phyloP scores from a whole-genome alignment of 2,888 invertebrate species.

The Blastobasis lacticolella region DNA sequence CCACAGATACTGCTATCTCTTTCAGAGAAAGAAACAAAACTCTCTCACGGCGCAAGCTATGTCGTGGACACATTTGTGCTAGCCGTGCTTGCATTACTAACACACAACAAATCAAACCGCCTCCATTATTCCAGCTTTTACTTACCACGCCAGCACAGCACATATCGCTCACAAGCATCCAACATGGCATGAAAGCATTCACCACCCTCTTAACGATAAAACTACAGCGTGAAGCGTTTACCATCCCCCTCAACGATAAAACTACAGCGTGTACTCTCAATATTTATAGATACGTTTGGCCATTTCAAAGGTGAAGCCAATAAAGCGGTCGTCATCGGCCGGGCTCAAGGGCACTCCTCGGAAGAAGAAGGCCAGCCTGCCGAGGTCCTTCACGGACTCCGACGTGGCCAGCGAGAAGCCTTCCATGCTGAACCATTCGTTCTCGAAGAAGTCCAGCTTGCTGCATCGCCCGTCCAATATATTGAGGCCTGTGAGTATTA shows the following conservation, averaged over 20 bases:
- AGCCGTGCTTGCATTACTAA: no score
- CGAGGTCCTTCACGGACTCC: conserved; percentile 56
- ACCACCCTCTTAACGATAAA: not conserved
- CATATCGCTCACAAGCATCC: no score
- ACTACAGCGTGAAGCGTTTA: conserved; percentile 9
- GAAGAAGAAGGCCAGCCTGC: conserved; percentile 55
- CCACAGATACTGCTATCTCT: no score
- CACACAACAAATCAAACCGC: no score
- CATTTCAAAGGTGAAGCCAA: conserved; percentile 64
- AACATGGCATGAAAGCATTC: no score
- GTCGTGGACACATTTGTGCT: no score
- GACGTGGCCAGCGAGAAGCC: conserved; percentile 68
- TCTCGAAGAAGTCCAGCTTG: conserved; percentile 71
- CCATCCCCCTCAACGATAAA: not conserved
- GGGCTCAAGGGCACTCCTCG: conserved; percentile 54
- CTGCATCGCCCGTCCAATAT: conserved; percentile 81
- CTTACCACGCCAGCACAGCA: no score
- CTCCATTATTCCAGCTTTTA: no score
- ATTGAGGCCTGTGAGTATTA: conserved; percentile 79
- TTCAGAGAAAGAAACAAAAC: no score
- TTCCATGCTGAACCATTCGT: conserved; percentile 73
- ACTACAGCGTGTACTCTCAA: conserved; percentile 21
- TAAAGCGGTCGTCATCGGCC: conserved; percentile 59
- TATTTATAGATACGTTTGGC: conserved; percentile 68
- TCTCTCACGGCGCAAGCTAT: no score